phyloP scores from a whole-genome alignment of 2,888 invertebrate species.

The Atherix ibis region DNA sequence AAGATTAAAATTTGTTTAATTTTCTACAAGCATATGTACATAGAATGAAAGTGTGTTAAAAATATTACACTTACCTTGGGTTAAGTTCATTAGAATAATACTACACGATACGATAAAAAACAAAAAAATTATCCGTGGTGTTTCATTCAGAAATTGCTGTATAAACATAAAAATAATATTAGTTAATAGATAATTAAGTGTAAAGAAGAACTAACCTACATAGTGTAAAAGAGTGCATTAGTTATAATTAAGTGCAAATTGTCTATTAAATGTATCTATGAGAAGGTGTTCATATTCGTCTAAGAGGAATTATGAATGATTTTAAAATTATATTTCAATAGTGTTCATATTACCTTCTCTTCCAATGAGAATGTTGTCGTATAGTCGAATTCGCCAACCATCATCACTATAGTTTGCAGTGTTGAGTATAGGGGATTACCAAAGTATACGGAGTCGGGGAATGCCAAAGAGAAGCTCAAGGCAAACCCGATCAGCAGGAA shows the following conservation, averaged over 20 bases:
- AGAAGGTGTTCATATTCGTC: too few relatives aligned
- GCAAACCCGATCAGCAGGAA: conserved; percentile 40
- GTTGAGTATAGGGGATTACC: conserved; percentile 29
- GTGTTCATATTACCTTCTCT: too few relatives aligned
- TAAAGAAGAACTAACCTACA: too few relatives aligned
- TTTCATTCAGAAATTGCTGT: conserved; percentile 16
- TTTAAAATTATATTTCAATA: too few relatives aligned
- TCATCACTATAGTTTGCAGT: conserved; percentile 40
- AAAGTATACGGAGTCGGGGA: conserved; percentile 32
- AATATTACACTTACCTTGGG: conserved; percentile 13
- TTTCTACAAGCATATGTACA: background rate
- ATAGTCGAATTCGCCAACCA: conserved; percentile 41
- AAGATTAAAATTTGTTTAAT: too few relatives aligned
- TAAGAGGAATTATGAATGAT: too few relatives aligned
- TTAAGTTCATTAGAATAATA: conserved; percentile 40
- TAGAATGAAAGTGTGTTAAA: background rate
- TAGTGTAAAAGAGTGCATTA: too few relatives aligned
- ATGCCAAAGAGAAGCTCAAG: conserved; percentile 38
- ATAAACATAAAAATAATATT: conserved; percentile 4
- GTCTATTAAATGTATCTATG: too few relatives aligned
- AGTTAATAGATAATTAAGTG: too few relatives aligned
- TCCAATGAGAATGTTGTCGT: conserved; percentile 26
- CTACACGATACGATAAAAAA: conserved; percentile 36
- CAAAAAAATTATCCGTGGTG: conserved; percentile 35
- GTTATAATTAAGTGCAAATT: too few relatives aligned